Conservation (phyloP, 35 echinoderm and acorn worm species). For the Anneissia japonica region DNA sequence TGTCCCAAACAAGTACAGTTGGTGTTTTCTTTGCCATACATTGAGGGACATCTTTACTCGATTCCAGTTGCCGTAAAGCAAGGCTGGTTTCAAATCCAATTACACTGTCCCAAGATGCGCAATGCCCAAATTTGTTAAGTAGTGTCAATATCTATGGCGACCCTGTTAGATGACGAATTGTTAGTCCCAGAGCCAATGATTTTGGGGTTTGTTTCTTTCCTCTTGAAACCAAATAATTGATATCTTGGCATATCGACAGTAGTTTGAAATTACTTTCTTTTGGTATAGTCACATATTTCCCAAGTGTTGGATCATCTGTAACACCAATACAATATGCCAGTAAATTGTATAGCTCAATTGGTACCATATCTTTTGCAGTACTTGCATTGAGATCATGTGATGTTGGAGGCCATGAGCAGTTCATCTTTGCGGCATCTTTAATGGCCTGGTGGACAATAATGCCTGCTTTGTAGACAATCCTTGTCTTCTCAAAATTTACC, state of each 20-base stretch:
- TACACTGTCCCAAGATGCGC: constrained; percentile 25
- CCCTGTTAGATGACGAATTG: constrained; percentile 40
- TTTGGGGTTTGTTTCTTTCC: constrained; percentile 14
- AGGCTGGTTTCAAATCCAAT: constrained; percentile 31
- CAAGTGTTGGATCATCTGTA: constrained; percentile 20
- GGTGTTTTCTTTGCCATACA: constrained; percentile 3
- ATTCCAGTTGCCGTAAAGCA: constrained; percentile 10
- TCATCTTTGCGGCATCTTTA: constrained; percentile 5
- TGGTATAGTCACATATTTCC: background rate
- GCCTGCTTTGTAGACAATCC: background rate
- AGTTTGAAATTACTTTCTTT: no score
- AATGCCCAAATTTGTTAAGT: constrained; percentile 31
- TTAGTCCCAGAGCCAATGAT: constrained; percentile 7
- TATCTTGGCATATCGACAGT: background rate
- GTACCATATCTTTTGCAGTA: constrained; percentile 19
- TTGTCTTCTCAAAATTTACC: background rate
- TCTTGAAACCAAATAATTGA: background rate
- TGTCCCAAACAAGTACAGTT: constrained; percentile 42
- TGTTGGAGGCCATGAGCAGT: constrained; percentile 33
- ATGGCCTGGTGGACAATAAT: background rate
- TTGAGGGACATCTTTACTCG: background rate
- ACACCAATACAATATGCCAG: constrained; percentile 25
- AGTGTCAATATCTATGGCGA: constrained; percentile 21
- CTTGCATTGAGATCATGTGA: constrained; percentile 8
- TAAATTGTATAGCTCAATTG: constrained; percentile 28